Evolutionary conservation across 1,140 invertebrate species (phyloP).

Genomic region (Plutomurus gul): DNA sequence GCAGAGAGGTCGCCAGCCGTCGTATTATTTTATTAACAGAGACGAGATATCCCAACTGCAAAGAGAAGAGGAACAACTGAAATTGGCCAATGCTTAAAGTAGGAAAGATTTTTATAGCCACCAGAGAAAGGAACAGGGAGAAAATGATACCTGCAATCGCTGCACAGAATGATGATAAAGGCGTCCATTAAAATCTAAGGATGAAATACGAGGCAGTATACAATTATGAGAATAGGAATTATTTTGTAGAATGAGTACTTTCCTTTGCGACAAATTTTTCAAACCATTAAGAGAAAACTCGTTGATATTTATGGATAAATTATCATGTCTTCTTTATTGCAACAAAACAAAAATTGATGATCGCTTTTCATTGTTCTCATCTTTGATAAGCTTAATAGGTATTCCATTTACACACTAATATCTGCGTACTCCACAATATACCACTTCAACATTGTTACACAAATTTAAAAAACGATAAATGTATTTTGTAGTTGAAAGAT

Average conservation of each 20-base stretch:
- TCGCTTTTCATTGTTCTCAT: too few species aligned
- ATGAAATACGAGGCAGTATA: neutral
- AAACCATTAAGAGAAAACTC: neutral
- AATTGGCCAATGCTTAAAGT: slow-evolving; percentile 21
- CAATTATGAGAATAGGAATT: neutral
- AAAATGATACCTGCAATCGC: neutral
- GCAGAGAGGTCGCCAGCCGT: slow-evolving; percentile 72
- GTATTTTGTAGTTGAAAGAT: too few species aligned
- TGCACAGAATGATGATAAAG: neutral
- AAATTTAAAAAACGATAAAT: too few species aligned
- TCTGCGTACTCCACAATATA: too few species aligned
- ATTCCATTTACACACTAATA: too few species aligned
- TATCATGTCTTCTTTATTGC: slow-evolving; percentile 24
- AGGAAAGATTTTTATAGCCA: neutral
- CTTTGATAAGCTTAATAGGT: too few species aligned
- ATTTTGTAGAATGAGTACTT: neutral
- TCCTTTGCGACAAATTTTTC: neutral
- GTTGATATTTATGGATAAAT: neutral
- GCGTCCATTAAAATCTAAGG: neutral
- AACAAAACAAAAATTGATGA: neutral
- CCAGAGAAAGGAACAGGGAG: neutral
- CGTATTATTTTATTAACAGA: slow-evolving; percentile 92
- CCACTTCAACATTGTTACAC: too few species aligned
- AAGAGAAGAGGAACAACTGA: slow-evolving; percentile 68
- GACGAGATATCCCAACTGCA: slow-evolving; percentile 80